phyloP scores from a whole-genome alignment of 1,140 invertebrate species.

The Semibalanus balanoides region DNA sequence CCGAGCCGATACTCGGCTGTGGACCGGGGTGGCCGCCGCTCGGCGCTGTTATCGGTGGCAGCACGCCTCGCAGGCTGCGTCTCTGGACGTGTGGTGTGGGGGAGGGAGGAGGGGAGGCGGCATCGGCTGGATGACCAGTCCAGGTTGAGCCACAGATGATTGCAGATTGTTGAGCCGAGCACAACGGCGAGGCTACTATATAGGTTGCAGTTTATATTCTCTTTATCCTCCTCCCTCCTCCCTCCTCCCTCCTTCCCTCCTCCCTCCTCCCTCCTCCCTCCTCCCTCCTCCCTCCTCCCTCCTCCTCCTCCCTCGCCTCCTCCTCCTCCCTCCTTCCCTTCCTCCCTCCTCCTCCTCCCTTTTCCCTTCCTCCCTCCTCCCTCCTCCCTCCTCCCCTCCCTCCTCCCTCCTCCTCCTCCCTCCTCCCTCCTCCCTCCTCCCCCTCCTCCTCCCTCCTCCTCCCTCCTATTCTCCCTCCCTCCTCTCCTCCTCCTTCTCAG shows the following conservation, averaged over 20 bases:
- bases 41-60: no score
- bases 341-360: background rate
- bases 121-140: background rate
- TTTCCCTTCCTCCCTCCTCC: background rate
- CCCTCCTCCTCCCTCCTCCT: constrained; percentile 6
- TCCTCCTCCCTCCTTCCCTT: background rate
- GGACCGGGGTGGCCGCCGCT: no score
- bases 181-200: no score
- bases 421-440: background rate
- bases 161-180: no score
- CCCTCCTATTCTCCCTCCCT: background rate
- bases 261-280: no score
- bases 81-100: constrained; percentile 5
- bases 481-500: constrained; percentile 2
- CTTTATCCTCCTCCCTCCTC: background rate
- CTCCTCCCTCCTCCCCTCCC: background rate
- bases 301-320: background rate
- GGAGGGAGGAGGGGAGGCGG: background rate
- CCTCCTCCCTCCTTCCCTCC: no score
- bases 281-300: background rate
- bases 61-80: no score
- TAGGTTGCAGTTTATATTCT: background rate
- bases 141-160: no score
- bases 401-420: background rate
- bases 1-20: no score